Conservation (phyloP, 2,113 vertebrate genomes). For the Mustelus asterias region DNA sequence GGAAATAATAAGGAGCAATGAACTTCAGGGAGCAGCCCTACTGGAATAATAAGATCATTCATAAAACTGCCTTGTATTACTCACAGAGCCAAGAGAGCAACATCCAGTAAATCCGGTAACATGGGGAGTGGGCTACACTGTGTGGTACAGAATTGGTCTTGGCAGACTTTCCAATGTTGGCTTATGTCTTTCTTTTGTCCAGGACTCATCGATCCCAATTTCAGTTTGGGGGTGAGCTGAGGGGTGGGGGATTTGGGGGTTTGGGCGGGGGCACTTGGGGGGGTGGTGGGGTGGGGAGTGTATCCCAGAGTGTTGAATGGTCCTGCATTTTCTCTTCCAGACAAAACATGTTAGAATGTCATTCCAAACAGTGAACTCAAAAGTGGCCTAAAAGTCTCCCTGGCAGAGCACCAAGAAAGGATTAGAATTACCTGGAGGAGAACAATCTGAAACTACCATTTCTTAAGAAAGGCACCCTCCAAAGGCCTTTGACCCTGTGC, state of each 20-base stretch:
- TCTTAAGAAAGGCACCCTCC: not conserved
- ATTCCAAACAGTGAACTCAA: too few relatives aligned
- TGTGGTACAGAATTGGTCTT: not conserved
- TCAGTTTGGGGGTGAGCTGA: not conserved
- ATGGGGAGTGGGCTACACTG: not conserved
- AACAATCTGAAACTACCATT: not conserved
- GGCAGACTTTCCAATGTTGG: not conserved
- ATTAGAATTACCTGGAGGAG: not conserved
- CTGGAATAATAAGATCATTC: not conserved
- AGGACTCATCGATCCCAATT: not conserved
- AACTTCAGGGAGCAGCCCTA: not conserved
- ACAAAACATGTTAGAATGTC: too few relatives aligned
- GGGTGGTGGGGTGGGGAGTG: too few relatives aligned
- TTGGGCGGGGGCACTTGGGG: too few relatives aligned
- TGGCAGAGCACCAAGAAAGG: not conserved
- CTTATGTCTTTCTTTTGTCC: not conserved
- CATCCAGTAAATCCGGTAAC: not conserved
- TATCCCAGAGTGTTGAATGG: too few relatives aligned
- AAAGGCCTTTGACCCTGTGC: too few relatives aligned
- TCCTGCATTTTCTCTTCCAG: not conserved
- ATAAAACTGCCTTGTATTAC: not conserved
- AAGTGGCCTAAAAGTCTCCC: not conserved
- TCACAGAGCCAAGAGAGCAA: not conserved
- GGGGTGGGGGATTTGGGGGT: too few relatives aligned
- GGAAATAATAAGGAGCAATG: not conserved